phyloP scores from a whole-genome alignment of 2,113 vertebrate genomes.

The Rhinichthys klamathensis region DNA sequence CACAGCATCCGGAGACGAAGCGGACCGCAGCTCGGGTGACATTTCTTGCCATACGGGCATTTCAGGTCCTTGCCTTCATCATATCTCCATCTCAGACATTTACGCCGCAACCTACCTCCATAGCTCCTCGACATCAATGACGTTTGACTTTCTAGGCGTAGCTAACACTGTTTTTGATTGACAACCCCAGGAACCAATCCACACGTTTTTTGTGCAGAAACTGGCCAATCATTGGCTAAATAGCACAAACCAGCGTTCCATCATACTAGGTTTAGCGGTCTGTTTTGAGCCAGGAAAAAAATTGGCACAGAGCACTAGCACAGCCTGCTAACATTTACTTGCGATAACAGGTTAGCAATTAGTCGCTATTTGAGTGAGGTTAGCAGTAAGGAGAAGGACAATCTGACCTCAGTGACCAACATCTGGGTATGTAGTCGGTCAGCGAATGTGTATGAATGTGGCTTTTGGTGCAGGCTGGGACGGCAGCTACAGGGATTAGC shows the following conservation, averaged over 20 bases:
- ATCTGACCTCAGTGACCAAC: background rate
- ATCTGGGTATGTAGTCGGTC: slow-evolving; percentile 53
- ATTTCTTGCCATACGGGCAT: slow-evolving; percentile 48
- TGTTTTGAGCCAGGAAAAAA: slow-evolving; percentile 57
- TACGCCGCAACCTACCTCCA: slow-evolving; percentile 33
- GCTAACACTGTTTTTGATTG: slow-evolving; percentile 4
- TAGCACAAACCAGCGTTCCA: background rate
- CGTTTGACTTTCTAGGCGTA: slow-evolving; percentile 49
- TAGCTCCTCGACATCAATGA: slow-evolving; percentile 25
- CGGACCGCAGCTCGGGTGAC: slow-evolving; percentile 14
- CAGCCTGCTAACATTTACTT: slow-evolving; percentile 42
- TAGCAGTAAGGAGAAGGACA: background rate
- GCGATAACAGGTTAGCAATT: slow-evolving; percentile 10
- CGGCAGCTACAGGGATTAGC: slow-evolving; percentile 55
- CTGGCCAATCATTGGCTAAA: slow-evolving; percentile 30
- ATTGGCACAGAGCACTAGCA: slow-evolving; percentile 44
- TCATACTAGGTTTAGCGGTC: slow-evolving; percentile 19
- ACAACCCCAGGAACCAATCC: slow-evolving; percentile 18
- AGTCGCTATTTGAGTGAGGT: background rate
- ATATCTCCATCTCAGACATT: slow-evolving; percentile 34
- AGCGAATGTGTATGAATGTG: slow-evolving; percentile 46
- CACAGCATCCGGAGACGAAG: background rate
- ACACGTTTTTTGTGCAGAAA: background rate
- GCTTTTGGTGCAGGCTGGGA: slow-evolving; percentile 50
- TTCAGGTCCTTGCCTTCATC: slow-evolving; percentile 35